Conservation (phyloP, 2,888 invertebrate species). For the Pristionchus exspectatus region DNA sequence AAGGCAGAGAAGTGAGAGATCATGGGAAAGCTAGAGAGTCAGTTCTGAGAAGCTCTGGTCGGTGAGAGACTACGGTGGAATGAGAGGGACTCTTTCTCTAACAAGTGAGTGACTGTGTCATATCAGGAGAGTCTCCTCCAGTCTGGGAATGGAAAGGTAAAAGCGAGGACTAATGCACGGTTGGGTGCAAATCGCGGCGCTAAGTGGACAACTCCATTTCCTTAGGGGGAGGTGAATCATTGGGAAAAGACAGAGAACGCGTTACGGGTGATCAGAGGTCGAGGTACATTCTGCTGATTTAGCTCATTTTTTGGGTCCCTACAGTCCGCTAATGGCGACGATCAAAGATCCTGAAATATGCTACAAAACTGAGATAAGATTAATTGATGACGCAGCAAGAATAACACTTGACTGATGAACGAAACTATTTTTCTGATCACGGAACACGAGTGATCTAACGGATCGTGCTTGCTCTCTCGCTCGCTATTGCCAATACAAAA, state of each 20-base stretch:
- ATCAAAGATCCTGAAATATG: no score
- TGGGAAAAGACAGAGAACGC: not conserved
- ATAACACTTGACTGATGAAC: no score
- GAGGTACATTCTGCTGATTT: no score
- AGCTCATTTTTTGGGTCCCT: no score
- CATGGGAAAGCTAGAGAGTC: not conserved
- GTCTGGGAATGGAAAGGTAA: not conserved
- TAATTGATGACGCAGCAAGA: no score
- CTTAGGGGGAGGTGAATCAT: not conserved
- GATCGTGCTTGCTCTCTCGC: not conserved
- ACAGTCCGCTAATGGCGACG: no score
- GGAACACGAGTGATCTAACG: no score
- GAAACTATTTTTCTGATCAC: no score
- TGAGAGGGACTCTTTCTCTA: not conserved
- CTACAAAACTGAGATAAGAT: no score
- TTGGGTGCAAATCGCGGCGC: slow-evolving; percentile 2
- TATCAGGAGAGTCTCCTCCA: not conserved
- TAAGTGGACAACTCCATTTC: slow-evolving; percentile 17
- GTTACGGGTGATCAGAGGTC: not conserved
- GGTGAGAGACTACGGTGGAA: not conserved
- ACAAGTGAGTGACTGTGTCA: not conserved
- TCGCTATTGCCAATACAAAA: not conserved
- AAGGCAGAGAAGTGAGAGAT: not conserved
- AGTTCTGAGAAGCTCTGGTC: not conserved
- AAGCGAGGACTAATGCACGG: slow-evolving; percentile 13